These are phyloP conservation scores for Tachysurus vachellii DNA, from an alignment of 2,113 vertebrate genomes.

Conservation along the genomic window DNA sequence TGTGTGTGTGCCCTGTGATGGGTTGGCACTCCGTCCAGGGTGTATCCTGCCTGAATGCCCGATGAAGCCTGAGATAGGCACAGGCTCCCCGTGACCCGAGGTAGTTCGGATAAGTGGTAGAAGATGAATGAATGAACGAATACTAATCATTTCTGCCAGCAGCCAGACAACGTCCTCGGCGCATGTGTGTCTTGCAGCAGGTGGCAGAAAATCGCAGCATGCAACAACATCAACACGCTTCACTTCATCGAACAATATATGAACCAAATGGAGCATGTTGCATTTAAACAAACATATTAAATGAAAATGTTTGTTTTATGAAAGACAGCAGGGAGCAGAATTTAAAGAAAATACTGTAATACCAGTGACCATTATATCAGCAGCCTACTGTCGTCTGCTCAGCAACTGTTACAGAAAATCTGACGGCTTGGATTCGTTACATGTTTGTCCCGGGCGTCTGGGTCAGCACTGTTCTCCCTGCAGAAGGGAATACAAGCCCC, in stretches of 20 bases:
- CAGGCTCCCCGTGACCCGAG: no score
- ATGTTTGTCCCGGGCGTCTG: background rate
- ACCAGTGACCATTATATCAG: background rate
- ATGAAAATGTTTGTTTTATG: background rate
- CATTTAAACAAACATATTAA: slow-evolving; percentile 5
- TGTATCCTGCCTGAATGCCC: no score
- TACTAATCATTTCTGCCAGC: background rate
- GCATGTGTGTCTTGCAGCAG: background rate
- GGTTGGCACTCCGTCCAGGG: no score
- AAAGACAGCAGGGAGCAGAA: background rate
- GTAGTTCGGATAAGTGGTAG: no score
- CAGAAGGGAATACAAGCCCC: background rate
- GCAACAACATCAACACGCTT: slow-evolving; percentile 2
- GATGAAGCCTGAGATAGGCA: no score
- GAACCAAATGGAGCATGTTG: background rate
- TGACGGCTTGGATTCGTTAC: background rate
- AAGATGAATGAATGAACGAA: no score
- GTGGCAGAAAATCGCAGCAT: background rate
- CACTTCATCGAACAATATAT: background rate
- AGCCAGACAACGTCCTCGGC: background rate
- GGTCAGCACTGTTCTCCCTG: background rate
- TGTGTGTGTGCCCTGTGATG: no score
- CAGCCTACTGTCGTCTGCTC: background rate
- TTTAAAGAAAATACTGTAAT: background rate
- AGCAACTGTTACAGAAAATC: background rate